Conservation (phyloP, 2,888 invertebrate genomes). For the Andricus curvator region DNA sequence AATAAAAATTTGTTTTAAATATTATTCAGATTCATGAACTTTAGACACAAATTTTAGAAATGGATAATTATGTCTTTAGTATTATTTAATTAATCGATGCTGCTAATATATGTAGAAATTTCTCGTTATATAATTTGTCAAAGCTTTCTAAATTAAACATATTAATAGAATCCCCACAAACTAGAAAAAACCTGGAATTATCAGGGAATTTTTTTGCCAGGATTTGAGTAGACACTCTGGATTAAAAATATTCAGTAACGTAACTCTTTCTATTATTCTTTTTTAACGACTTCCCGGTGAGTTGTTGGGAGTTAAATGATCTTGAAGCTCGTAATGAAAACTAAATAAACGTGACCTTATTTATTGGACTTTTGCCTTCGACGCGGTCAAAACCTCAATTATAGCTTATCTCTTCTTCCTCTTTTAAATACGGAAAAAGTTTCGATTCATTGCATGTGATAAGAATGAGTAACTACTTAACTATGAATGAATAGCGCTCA, state of each 20-base stretch:
- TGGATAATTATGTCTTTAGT: too few relatives aligned
- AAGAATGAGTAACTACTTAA: background rate
- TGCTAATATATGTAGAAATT: too few relatives aligned
- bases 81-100: too few relatives aligned
- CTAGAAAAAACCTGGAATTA: too few relatives aligned
- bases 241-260: background rate
- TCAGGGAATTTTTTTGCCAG: too few relatives aligned
- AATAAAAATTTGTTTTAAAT: too few relatives aligned
- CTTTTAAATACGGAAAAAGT: slow-evolving; percentile 12
- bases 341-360: background rate
- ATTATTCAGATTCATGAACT: too few relatives aligned
- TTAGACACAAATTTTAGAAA: too few relatives aligned
- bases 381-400: background rate
- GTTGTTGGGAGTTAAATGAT: background rate
- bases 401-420: background rate
- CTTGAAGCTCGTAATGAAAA: background rate
- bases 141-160: too few relatives aligned
- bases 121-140: too few relatives aligned
- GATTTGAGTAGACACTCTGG: too few relatives aligned
- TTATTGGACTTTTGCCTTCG: background rate
- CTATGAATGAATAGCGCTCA: background rate
- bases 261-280: background rate
- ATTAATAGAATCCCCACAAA: too few relatives aligned
- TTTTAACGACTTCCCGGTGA: background rate
- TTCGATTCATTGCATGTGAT: slow-evolving; percentile 11